Percentiles rank a stretch among this genome's conserved stretches.
phyloP scores from a whole-genome alignment of 2,888 invertebrate genomes.

The Chelonus formosanus region DNA sequence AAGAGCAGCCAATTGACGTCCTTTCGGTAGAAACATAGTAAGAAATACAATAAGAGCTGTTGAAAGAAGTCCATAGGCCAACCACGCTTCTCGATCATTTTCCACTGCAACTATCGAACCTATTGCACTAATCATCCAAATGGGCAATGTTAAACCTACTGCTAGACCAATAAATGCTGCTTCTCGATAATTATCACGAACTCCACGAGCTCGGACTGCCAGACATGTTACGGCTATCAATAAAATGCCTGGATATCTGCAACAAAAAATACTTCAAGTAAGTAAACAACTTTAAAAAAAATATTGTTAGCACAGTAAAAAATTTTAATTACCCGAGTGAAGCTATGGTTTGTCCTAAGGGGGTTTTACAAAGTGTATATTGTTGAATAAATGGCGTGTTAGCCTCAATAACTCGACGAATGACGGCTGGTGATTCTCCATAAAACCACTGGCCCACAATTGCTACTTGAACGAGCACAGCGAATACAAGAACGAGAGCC shows the following conservation, averaged over 20 bases:
- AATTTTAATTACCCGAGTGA: slow-evolving; percentile 56
- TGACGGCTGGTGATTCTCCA: slow-evolving; percentile 75
- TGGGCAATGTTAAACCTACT: slow-evolving; percentile 84
- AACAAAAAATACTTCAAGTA: slow-evolving; percentile 22
- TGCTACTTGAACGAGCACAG: slow-evolving; percentile 88
- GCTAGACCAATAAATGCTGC: slow-evolving; percentile 91
- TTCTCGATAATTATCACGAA: slow-evolving; percentile 92
- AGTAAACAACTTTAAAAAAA: not conserved
- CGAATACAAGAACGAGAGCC: slow-evolving; percentile 84
- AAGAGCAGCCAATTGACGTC: slow-evolving; percentile 89
- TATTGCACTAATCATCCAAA: slow-evolving; percentile 86
- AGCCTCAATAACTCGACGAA: slow-evolving; percentile 48
- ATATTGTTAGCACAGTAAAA: not conserved
- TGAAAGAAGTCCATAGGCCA: slow-evolving; percentile 87
- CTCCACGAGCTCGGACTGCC: slow-evolving; percentile 85
- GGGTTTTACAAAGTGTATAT: slow-evolving; percentile 55
- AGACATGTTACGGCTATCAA: slow-evolving; percentile 85
- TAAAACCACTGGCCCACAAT: slow-evolving; percentile 87
- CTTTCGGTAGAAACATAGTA: slow-evolving; percentile 94
- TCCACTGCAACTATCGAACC: slow-evolving; percentile 66
- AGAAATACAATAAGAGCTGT: slow-evolving; percentile 87
- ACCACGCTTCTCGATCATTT: slow-evolving; percentile 84
- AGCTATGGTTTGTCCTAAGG: slow-evolving; percentile 60
- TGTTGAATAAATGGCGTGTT: slow-evolving; percentile 36
- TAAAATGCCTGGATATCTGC: slow-evolving; percentile 79